Conservation (phyloP, 2,797 vertebrate genomes). For the Muscicapa striata region DNA sequence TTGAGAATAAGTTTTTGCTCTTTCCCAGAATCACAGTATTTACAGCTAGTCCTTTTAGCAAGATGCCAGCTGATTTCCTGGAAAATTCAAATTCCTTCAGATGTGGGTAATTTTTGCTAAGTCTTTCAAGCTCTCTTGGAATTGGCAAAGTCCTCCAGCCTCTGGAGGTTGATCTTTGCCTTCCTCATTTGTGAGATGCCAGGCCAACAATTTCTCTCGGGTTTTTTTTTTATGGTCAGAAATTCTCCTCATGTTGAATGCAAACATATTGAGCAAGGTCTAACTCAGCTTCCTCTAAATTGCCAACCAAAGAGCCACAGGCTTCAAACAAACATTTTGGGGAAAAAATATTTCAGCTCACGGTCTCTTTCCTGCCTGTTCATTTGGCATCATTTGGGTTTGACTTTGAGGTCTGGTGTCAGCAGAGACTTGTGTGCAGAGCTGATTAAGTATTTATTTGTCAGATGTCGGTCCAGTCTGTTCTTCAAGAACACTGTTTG, state of each 20-base stretch:
- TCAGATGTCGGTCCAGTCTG: background rate
- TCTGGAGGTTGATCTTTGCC: background rate
- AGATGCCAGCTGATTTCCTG: background rate
- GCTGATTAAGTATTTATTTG: background rate
- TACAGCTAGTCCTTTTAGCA: background rate
- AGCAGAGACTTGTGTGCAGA: background rate
- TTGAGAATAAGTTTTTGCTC: background rate
- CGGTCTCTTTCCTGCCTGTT: background rate
- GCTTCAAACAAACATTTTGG: background rate
- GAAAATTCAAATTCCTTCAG: background rate
- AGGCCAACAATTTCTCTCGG: background rate
- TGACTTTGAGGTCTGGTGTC: background rate
- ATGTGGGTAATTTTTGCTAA: background rate
- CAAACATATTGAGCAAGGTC: background rate
- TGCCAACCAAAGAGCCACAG: background rate
- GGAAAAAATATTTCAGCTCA: background rate
- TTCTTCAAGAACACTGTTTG: background rate
- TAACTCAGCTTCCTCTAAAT: background rate
- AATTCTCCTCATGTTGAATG: background rate
- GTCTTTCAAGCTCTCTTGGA: background rate
- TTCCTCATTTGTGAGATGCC: background rate
- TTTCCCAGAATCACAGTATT: background rate
- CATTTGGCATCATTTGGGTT: background rate
- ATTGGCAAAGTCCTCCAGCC: background rate
- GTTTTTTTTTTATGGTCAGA: background rate